A percentile compares a stretch with the other conserved stretches of the same genome.
phyloP scores from a whole-genome alignment of 2,888 invertebrate species.

The Elegia similella region DNA sequence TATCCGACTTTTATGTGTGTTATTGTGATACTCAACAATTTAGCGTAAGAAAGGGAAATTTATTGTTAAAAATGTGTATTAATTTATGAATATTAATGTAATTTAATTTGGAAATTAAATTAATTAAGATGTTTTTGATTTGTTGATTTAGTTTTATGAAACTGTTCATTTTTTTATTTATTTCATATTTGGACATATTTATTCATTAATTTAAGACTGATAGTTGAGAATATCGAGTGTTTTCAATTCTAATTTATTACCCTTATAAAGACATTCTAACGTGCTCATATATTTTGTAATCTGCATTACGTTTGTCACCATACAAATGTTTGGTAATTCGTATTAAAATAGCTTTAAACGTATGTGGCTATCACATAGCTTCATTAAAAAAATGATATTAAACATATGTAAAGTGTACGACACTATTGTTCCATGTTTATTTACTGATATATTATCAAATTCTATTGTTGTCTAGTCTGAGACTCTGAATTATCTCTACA shows the following conservation, averaged over 20 bases:
- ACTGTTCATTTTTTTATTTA: constrained; percentile 39
- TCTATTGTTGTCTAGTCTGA: constrained; percentile 1
- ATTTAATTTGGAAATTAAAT: neutral
- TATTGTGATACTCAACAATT: constrained; percentile 2
- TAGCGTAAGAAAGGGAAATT: neutral
- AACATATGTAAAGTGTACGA: constrained; percentile 9
- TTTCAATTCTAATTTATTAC: constrained; percentile 46
- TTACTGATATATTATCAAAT: constrained; percentile 19
- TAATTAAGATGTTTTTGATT: neutral
- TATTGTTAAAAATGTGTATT: constrained; percentile 6
- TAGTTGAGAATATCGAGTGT: constrained; percentile 46
- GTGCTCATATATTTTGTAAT: constrained; percentile 21
- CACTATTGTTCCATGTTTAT: constrained; percentile 23
- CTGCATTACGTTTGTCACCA: neutral
- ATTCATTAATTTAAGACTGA: constrained; percentile 69
- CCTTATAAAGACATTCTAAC: constrained; percentile 39
- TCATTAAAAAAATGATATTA: constrained; percentile 18
- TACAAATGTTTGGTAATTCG: neutral
- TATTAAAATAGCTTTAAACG: constrained; percentile 9
- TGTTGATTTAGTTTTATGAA: constrained; percentile 16
- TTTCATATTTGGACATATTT: constrained; percentile 38
- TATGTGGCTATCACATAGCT: constrained; percentile 1
- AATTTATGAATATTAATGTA: constrained; percentile 3
- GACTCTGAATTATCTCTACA: constrained; percentile 14
- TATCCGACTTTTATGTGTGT: neutral